Base-by-base conservation (phyloP, 1,140 invertebrate genomes). In the Helicoverpa zea region DNA sequence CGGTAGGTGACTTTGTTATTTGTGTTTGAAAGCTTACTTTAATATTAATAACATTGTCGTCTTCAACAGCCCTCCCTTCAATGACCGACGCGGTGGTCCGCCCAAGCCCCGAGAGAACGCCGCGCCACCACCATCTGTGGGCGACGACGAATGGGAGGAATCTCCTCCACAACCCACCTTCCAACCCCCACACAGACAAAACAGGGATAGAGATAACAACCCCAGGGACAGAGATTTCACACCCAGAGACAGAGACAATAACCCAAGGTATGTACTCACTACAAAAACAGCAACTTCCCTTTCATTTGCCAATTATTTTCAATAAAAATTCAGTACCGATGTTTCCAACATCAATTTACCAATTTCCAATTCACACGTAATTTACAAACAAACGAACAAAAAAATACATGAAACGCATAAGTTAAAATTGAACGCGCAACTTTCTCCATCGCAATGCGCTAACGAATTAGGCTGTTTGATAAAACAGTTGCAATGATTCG, bases 121-220 rank as follows among this genome's bases (percentile, higher is more conserved):
- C 1, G 61, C 84, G 43, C 61, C 86, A 3, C 12, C 86, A 7
- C 12, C 79, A 43, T 78, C 85, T 2, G 74, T 70, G 11, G 56
- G 76, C 1, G 88, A 85, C n/a, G 90, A 89, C 35, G 85, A 87
- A 3, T 89, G 87, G 91, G 89, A 89, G 12, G 89, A 92, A 7
- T 14, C 79, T 10, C 10, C 80, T 74, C 12, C 82, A 3, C 83
- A 66, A 56, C 63, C 78, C 12, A 66, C 70, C 29, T 61, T 79
- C 51, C 83, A 80, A 13, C 84, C 85, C 29, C 82, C 85, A 23
- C 70, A 79, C 35, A 80, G 87, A 58, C 84, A 88, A 58, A 86
- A 86, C 51, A 82, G 85, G 23, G 86, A 87, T 54, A 86, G 85
- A 85, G 68, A 72, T 4, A 72, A 72, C 23, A 72, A 72, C 23